phyloP scores from a whole-genome alignment of 2,797 vertebrate genomes.

The Lithobates pipiens region DNA sequence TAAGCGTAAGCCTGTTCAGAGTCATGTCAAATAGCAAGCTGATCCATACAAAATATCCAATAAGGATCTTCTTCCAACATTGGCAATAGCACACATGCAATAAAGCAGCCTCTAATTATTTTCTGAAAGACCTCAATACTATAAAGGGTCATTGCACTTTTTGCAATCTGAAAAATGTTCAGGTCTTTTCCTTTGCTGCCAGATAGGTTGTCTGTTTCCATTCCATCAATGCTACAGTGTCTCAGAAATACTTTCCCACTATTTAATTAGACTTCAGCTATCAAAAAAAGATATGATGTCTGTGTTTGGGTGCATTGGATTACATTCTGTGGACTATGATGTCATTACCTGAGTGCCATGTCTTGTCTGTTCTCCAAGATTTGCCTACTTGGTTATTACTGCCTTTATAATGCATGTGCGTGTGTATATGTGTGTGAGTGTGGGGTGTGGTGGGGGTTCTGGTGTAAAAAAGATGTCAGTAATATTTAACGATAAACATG shows the following conservation, averaged over 20 bases:
- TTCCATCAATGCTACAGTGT: slow-evolving; percentile 84
- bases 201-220: slow-evolving; percentile 89
- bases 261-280: slow-evolving; percentile 81
- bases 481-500: too few relatives aligned
- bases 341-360: slow-evolving; percentile 78
- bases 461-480: too few relatives aligned
- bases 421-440: too few relatives aligned
- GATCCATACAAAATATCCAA: background rate
- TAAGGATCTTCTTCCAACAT: background rate
- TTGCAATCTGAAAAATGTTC: slow-evolving; percentile 76
- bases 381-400: slow-evolving; percentile 56
- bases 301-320: slow-evolving; percentile 83
- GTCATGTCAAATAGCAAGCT: too few relatives aligned
- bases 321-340: slow-evolving; percentile 81
- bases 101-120: background rate
- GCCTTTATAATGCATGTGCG: too few relatives aligned
- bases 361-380: slow-evolving; percentile 74
- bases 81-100: background rate
- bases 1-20: too few relatives aligned
- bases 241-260: slow-evolving; percentile 82
- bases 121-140: slow-evolving; percentile 1
- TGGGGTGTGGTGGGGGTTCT: too few relatives aligned
- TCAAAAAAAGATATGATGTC: slow-evolving; percentile 89
- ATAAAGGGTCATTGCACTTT: slow-evolving; percentile 77
- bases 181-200: slow-evolving; percentile 79